phyloP scores from a whole-genome alignment of 2,113 vertebrate genomes.

The Acinonyx jubatus region DNA sequence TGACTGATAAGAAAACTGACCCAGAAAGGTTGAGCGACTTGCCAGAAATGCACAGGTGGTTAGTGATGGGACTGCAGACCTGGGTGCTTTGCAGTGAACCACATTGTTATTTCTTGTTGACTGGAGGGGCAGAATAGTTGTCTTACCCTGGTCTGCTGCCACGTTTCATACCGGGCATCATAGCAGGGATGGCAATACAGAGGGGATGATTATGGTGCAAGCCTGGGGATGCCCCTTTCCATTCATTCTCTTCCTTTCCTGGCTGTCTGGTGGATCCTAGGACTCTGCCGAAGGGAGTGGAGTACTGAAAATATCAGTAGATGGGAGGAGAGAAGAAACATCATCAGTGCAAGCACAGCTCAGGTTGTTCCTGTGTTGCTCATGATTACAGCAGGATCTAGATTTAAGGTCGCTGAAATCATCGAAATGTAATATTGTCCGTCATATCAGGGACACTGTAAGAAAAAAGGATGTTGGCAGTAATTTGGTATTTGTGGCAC shows the following conservation, averaged over 20 bases:
- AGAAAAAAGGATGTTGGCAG: background rate
- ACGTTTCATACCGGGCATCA: background rate
- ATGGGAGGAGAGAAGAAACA: background rate
- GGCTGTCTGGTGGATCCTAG: no score
- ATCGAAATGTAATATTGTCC: background rate
- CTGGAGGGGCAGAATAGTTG: no score
- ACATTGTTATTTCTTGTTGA: background rate
- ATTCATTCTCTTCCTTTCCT: background rate
- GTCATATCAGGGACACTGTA: background rate
- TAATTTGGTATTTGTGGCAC: background rate
- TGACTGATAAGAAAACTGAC: background rate
- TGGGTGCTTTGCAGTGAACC: background rate
- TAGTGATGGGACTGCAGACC: background rate
- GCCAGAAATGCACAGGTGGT: background rate
- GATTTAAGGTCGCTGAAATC: background rate
- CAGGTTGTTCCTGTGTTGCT: background rate
- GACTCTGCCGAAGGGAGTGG: background rate
- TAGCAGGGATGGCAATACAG: background rate
- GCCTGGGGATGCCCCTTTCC: background rate
- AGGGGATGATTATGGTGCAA: accelerated
- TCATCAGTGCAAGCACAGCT: background rate
- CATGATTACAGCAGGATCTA: background rate
- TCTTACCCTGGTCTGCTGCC: background rate
- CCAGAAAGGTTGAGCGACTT: background rate
- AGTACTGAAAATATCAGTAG: background rate